Evolutionary conservation across 2,113 vertebrate genomes (phyloP).

Genomic region (Pelobates fuscus): DNA sequence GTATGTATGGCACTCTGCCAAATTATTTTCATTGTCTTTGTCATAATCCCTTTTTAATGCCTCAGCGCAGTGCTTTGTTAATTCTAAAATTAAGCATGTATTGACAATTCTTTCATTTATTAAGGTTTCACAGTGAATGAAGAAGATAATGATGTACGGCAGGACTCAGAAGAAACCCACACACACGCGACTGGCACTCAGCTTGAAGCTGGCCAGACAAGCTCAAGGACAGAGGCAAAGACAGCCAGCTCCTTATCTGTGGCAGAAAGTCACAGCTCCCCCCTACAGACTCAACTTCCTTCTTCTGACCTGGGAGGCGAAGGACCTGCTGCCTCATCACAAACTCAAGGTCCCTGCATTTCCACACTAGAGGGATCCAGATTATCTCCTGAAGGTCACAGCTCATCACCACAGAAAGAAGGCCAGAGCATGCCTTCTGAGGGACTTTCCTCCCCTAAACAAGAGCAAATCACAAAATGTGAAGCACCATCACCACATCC

Average conservation of each 20-base stretch:
- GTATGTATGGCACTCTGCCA: too few relatives aligned
- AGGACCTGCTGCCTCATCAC: neutral
- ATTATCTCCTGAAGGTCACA: conserved; percentile 26
- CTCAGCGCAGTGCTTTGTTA: too few relatives aligned
- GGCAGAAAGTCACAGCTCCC: neutral
- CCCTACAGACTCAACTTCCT: conserved; percentile 22
- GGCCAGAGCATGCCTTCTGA: conserved; percentile 1
- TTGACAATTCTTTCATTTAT: neutral
- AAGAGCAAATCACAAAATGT: conserved; percentile 9
- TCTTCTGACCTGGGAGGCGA: conserved; percentile 1
- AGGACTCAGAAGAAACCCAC: neutral
- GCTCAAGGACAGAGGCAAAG: conserved; percentile 10
- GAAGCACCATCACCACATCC: neutral
- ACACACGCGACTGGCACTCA: neutral
- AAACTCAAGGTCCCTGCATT: conserved; percentile 5
- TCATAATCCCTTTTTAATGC: too few relatives aligned
- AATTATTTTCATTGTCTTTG: too few relatives aligned
- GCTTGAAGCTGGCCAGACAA: neutral
- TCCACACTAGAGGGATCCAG: conserved; percentile 12
- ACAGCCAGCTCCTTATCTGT: neutral
- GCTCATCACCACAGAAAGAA: conserved; percentile 16
- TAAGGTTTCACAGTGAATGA: neutral
- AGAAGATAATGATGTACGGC: conserved; percentile 6
- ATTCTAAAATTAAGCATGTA: too few relatives aligned
- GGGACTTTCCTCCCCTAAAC: conserved; percentile 1